phyloP scores from a whole-genome alignment of 2,113 vertebrate genomes.

The Eurypyga helias region DNA sequence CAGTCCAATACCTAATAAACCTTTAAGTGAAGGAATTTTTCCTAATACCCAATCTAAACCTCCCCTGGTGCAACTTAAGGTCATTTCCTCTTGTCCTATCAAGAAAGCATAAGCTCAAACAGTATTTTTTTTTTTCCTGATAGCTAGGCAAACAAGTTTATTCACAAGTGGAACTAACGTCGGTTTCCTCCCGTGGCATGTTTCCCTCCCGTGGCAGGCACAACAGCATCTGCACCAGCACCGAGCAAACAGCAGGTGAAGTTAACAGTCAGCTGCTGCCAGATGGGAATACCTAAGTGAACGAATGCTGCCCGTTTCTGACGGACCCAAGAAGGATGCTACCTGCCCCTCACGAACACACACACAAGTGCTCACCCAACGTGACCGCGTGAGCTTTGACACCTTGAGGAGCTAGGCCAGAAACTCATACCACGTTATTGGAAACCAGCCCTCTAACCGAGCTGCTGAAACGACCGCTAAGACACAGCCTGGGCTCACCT shows the following conservation, averaged over 20 bases:
- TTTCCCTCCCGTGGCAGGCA: neutral
- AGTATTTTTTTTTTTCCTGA: neutral
- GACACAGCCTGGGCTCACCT: neutral
- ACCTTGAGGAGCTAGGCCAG: neutral
- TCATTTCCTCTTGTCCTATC: too few relatives aligned
- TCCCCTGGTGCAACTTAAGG: too few relatives aligned
- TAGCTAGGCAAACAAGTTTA: neutral
- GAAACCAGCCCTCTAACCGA: neutral
- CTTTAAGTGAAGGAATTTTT: too few relatives aligned
- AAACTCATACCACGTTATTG: rapidly evolving
- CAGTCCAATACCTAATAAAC: too few relatives aligned
- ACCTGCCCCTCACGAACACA: neutral
- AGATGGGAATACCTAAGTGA: neutral
- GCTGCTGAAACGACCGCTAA: neutral
- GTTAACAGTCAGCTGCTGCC: neutral
- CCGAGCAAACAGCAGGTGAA: neutral
- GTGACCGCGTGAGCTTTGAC: neutral
- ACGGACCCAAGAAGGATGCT: neutral
- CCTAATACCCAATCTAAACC: too few relatives aligned
- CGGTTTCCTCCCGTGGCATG: neutral
- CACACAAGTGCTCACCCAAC: neutral
- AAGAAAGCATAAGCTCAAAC: neutral
- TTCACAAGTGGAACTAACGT: neutral
- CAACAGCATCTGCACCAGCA: neutral
- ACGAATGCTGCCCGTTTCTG: neutral